phyloP scores from a whole-genome alignment of 2,113 vertebrate genomes.

The Apus apus region DNA sequence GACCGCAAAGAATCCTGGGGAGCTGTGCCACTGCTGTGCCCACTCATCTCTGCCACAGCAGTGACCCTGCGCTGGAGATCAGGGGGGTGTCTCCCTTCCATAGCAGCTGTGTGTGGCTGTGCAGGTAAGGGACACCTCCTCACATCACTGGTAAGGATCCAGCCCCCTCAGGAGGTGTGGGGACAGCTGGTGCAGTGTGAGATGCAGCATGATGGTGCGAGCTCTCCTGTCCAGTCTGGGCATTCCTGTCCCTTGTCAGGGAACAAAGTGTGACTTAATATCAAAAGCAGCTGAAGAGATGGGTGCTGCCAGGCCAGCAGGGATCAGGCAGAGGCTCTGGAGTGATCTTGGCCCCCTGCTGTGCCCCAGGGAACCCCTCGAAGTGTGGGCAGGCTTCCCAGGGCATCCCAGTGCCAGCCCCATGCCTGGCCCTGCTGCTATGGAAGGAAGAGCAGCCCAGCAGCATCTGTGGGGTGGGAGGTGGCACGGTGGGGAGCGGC shows the following conservation, averaged over 20 bases:
- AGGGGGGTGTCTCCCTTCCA: too few relatives aligned
- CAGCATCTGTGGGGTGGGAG: fast-evolving
- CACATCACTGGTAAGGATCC: neutral
- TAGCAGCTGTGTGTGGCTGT: neutral
- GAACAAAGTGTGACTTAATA: neutral
- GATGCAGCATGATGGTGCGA: neutral
- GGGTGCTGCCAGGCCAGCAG: neutral
- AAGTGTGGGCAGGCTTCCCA: neutral
- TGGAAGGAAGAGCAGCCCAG: neutral
- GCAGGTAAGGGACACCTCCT: neutral
- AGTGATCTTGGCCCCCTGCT: neutral
- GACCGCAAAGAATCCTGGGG: fast-evolving
- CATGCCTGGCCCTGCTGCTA: fast-evolving
- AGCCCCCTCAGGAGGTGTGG: neutral
- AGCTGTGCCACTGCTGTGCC: neutral
- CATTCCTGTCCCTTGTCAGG: neutral
- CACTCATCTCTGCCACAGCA: neutral
- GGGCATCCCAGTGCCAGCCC: neutral
- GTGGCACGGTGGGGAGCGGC: fast-evolving
- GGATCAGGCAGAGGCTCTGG: neutral
- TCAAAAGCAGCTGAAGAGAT: neutral
- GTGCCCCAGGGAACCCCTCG: neutral
- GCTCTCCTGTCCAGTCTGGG: neutral
- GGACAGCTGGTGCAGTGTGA: neutral
- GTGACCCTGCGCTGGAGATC: neutral